Evolutionary conservation across 53 echinoderm and acorn worm species (phyloP), one percentile per base, ranked within the genome.

Genomic region (Pentamera pediparva): DNA sequence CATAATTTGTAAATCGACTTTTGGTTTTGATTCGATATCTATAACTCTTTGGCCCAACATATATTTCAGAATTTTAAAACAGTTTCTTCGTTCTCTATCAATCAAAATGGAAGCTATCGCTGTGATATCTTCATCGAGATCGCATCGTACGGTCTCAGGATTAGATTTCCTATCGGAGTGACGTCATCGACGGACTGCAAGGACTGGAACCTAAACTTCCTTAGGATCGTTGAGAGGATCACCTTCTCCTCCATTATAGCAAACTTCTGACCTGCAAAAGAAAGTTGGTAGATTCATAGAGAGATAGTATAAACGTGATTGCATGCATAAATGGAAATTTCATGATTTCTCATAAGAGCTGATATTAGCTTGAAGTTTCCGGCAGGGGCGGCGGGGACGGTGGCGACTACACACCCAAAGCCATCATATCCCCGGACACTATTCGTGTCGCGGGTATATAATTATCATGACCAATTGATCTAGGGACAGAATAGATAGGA

Each of bases 211-310:
- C 71, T 70, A 45, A 85, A 90, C 25, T 64, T 59, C 35, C 95
- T 77, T 65, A 90, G 55, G 54, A 95, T 24, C 0, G 79, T 75
- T 36, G 95, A 84, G 2, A 95, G 34, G 6, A 95, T 75, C 15
- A 95, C 85, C 56, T 95, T 95, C 74, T 90, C 87, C 77, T 95
- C 90, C 84, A 90, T 81, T 85, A 82, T 13, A 33, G 90, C 95
- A 65, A 95, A 95, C 75, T 76, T 87, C 62, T 95, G 95, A 54
- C 95, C 95, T 95, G 77, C 35, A 37, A 56, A 56, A 22, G n/a
- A 45, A 45, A 1, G 12, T n/a, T 15, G 47, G 1, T 12, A 0
- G 12, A 45, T 0, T 45, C 1, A 15, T 12, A 1, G 47, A n/a
- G 1, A 45, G 47, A n/a, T 1, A 45, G 47, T 15, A 45, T 12